Conservation (phyloP, 2,797 vertebrate genomes). For the Falco concolor region DNA sequence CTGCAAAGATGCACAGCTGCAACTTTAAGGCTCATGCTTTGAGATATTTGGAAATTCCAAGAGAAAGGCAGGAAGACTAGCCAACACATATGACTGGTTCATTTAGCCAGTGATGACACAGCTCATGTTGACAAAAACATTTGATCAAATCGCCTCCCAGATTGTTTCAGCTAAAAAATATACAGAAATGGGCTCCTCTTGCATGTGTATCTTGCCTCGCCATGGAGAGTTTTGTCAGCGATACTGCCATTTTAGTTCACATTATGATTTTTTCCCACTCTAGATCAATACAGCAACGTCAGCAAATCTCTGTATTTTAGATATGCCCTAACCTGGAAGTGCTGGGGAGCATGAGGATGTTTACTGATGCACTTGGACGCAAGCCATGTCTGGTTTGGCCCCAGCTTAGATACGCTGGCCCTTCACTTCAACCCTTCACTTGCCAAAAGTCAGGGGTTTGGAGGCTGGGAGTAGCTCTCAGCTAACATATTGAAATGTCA, state of each 20-base stretch:
- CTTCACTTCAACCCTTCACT: neutral
- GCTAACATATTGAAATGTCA: neutral
- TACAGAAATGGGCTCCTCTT: neutral
- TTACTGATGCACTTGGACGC: neutral
- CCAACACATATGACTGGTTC: neutral
- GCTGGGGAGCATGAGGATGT: neutral
- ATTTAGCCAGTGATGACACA: neutral
- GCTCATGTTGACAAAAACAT: neutral
- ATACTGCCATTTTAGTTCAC: neutral
- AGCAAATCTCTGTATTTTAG: neutral
- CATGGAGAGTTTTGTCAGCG: neutral
- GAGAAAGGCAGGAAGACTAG: neutral
- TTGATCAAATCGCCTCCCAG: neutral
- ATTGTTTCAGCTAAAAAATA: neutral
- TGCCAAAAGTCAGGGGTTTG: neutral
- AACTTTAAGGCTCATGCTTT: neutral
- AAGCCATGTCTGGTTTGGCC: neutral
- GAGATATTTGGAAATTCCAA: neutral
- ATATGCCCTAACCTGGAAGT: neutral
- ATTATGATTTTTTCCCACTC: neutral
- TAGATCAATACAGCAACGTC: neutral
- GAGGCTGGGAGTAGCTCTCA: neutral
- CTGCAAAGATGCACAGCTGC: neutral
- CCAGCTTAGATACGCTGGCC: neutral
- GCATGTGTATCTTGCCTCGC: neutral